Conservation (phyloP, 2,113 vertebrate genomes). For the Ginglymostoma cirratum region DNA sequence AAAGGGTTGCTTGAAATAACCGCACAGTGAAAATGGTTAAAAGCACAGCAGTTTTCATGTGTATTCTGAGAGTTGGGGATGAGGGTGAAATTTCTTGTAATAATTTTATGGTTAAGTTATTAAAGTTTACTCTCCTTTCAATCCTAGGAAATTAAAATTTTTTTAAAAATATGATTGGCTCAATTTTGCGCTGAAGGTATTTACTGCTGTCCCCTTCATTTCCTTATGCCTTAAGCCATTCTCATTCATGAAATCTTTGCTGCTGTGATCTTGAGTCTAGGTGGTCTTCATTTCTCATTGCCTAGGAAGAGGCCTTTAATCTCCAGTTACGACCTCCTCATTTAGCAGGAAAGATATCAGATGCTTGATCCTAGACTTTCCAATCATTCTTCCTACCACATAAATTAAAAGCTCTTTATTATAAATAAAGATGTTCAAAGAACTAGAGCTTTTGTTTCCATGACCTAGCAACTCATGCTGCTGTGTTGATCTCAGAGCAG, state of each 20-base stretch:
- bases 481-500: background rate
- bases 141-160: background rate
- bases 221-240: background rate
- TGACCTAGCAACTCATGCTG: background rate
- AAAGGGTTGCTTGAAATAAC: background rate
- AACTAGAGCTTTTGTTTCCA: background rate
- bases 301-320: background rate
- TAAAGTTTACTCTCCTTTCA: background rate
- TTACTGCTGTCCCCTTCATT: background rate
- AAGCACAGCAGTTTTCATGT: background rate
- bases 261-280: background rate
- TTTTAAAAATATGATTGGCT: background rate
- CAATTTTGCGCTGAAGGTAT: background rate
- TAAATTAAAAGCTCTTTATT: background rate
- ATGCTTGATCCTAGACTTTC: background rate
- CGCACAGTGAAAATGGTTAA: background rate
- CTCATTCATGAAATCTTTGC: background rate
- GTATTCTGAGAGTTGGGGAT: background rate
- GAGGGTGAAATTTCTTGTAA: background rate
- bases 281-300: background rate
- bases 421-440: background rate
- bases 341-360: background rate
- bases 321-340: background rate
- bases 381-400: background rate
- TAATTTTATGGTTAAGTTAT: background rate